Evolutionary conservation across 2,113 vertebrate genomes (phyloP).

Genomic region (Carlito syrichta): DNA sequence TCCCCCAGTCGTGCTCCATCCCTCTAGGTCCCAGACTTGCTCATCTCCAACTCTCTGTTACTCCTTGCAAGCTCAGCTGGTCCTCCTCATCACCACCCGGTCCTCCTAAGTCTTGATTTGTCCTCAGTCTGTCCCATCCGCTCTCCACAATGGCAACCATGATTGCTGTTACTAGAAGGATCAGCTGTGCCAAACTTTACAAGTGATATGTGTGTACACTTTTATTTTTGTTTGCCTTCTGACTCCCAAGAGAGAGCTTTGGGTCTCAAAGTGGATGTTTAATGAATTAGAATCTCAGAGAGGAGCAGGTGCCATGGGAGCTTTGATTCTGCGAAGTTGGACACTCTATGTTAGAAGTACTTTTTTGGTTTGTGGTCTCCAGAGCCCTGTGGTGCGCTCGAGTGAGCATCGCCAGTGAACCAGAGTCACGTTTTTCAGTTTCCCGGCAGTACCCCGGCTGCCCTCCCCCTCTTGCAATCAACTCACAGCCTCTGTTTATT

Average conservation of each 20-base stretch:
- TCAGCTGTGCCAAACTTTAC: not conserved
- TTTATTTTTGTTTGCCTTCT: too few species aligned
- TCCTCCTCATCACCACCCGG: not conserved
- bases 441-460: not conserved
- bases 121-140: not conserved
- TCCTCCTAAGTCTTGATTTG: not conserved
- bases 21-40: not conserved
- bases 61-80: not conserved
- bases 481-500: not conserved
- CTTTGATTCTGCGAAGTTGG: not conserved
- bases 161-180: not conserved
- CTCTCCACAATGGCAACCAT: not conserved
- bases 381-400: not conserved
- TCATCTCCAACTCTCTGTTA: not conserved
- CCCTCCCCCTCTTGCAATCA: not conserved
- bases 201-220: not conserved
- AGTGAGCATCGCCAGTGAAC: not conserved
- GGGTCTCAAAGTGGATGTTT: not conserved
- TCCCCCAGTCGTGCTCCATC: not conserved
- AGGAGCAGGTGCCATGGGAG: not conserved
- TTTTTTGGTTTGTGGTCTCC: conserved; percentile 5
- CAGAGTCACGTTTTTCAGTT: not conserved
- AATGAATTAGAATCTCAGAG: not conserved
- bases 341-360: accelerated
- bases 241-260: not conserved